These are phyloP conservation scores for Dendrolimus houi DNA, from an alignment of 2,888 invertebrate species.

Conservation along the genomic window DNA sequence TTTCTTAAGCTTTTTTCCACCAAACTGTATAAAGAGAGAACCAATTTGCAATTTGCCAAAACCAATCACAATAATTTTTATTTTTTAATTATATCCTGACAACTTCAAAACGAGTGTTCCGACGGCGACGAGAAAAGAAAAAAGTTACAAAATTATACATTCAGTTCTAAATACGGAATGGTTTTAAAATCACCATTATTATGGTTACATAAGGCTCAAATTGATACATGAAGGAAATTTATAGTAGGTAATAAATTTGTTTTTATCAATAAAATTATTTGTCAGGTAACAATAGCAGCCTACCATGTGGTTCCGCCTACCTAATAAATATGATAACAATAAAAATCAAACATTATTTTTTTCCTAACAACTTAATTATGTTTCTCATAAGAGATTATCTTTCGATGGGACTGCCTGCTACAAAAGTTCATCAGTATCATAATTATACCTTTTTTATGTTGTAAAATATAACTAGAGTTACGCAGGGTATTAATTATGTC, in stretches of 20 bases:
- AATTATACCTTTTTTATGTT: too few species aligned
- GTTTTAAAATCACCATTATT: background rate
- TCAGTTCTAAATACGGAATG: background rate
- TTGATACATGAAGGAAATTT: background rate
- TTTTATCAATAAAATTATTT: conserved; percentile 44
- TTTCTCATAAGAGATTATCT: background rate
- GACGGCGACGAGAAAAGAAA: conserved; percentile 16
- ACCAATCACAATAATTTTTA: conserved; percentile 71
- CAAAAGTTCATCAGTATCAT: background rate
- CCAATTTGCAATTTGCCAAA: conserved; percentile 71
- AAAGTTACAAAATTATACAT: conserved; percentile 5
- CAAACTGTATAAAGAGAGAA: conserved; percentile 33
- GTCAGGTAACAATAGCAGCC: conserved; percentile 49
- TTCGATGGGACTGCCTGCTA: background rate
- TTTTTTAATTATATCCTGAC: conserved; percentile 52
- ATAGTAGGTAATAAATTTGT: background rate
- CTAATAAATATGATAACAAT: background rate
- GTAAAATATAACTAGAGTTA: too few species aligned
- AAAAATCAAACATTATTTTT: conserved; percentile 5
- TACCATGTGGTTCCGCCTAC: conserved; percentile 15
- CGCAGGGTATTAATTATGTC: too few species aligned
- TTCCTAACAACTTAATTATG: conserved; percentile 1
- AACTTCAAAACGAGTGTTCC: conserved; percentile 26
- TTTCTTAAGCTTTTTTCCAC: conserved; percentile 14
- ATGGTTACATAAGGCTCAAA: background rate